Conservation (phyloP, 1,140 invertebrate genomes). For the Diorhabda sublineata region DNA sequence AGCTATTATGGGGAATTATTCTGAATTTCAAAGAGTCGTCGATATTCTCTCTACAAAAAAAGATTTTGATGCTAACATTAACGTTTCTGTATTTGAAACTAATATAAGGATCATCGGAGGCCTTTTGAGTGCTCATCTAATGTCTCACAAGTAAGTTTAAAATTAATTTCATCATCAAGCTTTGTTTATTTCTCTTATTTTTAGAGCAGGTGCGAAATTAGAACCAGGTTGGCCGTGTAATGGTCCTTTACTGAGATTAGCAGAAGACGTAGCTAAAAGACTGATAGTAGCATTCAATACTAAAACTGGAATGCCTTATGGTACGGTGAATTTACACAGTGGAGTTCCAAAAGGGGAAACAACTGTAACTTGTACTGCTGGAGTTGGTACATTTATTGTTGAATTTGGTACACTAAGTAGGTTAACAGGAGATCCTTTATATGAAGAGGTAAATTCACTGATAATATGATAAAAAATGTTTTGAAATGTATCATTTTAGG, state of each 20-base stretch:
- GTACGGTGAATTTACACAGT: conserved; percentile 88
- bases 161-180: background rate
- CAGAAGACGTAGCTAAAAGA: conserved; percentile 89
- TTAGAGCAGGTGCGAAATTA: conserved; percentile 72
- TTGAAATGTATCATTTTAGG: conserved; percentile 49
- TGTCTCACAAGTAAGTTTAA: conserved; percentile 66
- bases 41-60: conserved; percentile 75
- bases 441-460: conserved; percentile 67
- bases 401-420: conserved; percentile 95
- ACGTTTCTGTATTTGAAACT: conserved; percentile 99
- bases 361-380: conserved; percentile 94
- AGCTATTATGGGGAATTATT: conserved; percentile 91
- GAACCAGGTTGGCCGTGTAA: conserved; percentile 97
- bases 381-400: conserved; percentile 94
- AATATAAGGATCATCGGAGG: conserved; percentile 98
- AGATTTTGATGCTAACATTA: conserved; percentile 95
- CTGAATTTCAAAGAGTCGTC: conserved; percentile 89
- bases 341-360: conserved; percentile 95
- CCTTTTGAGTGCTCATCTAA: conserved; percentile 90
- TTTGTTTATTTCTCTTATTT: conserved; percentile 22
- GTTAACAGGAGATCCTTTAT: conserved; percentile 91
- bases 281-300: conserved; percentile 88
- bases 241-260: conserved; percentile 86
- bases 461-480: no score
- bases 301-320: conserved; percentile 96